Evolutionary conservation across 2,113 vertebrate species (phyloP), one percentile per base, ranked within the genome.

Genomic region (Ptychochromis oligacanthus): DNA sequence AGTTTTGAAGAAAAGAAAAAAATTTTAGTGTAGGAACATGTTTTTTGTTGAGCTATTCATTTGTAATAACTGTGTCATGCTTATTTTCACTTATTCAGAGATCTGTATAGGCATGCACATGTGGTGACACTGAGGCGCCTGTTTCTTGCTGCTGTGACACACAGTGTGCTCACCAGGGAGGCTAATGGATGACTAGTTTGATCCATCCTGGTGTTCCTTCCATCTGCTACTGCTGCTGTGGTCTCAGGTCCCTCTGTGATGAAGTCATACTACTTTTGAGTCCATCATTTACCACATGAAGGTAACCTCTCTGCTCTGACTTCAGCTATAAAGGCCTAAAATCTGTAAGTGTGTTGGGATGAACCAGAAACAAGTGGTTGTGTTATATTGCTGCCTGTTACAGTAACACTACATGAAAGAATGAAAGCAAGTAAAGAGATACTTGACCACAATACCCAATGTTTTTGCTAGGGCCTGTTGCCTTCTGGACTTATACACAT

Each of bases 151-250:
- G 82, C 75, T 9, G 46, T 85, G 89, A 83, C 75, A 62, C 60
- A 79, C 78, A 43, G 34, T 57, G 70, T 2, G 24, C 77, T 89
- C 76, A 64, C 79, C 46, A 36, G 43, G 49, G 77, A 89, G 90
- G 49, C 84, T 34, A 75, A 46, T 77, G 67, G 86, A 84, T 83
- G 76, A 74, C 70, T 83, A 85, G 85, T 94, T 95, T 94, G 93
- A 93, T 93, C 90, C 86, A 84, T 87, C 88, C 81, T 86, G 88
- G 92, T 89, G 91, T 93, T 91, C 93, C 88, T 65, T 87, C 81
- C 87, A 87, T 88, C 93, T 93, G 83, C 84, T 80, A 88, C 77
- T 83, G 87, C 74, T 56, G 55, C 82, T 89, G 84, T 76, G 84
- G 84, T 90, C 81, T 83, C 75, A 85, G 83, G 89, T 88, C 87